phyloP scores from a whole-genome alignment of 1,140 invertebrate genomes.

The Bombus confusus region DNA sequence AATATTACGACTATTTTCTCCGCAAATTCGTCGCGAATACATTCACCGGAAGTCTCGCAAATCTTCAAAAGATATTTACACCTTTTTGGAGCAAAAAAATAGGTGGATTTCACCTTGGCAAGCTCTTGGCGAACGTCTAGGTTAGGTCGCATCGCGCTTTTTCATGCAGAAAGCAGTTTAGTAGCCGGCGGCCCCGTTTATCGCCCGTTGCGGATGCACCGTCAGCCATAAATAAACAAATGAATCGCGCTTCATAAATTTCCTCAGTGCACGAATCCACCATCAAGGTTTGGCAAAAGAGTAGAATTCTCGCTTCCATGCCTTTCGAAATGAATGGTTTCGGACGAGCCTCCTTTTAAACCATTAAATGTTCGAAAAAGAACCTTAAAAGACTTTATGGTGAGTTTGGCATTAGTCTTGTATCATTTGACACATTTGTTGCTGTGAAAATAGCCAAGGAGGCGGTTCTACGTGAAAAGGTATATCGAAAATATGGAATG shows the following conservation, averaged over 20 bases:
- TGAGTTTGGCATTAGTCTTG: too few species aligned
- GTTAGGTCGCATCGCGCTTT: background rate
- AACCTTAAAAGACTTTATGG: too few species aligned
- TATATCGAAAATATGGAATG: too few species aligned
- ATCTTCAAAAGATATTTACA: background rate
- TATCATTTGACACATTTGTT: too few species aligned
- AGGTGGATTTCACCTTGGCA: background rate
- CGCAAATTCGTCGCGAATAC: background rate
- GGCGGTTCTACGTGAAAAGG: background rate
- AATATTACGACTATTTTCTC: background rate
- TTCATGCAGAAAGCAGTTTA: slow-evolving; percentile 11
- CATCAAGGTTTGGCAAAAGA: background rate
- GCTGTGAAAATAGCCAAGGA: too few species aligned
- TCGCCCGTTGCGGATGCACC: background rate
- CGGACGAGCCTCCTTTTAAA: background rate
- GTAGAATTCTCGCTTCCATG: background rate
- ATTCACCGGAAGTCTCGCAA: background rate
- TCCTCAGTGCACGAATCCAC: background rate
- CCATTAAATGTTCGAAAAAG: background rate
- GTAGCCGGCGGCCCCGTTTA: background rate
- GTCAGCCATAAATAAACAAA: slow-evolving; percentile 30
- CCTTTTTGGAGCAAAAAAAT: background rate
- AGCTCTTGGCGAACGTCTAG: background rate
- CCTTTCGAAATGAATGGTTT: background rate
- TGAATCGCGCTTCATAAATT: slow-evolving; percentile 22